These are phyloP conservation scores for Stomorhina lunata DNA, from an alignment of 2,888 invertebrate species.

Conservation along the genomic window DNA sequence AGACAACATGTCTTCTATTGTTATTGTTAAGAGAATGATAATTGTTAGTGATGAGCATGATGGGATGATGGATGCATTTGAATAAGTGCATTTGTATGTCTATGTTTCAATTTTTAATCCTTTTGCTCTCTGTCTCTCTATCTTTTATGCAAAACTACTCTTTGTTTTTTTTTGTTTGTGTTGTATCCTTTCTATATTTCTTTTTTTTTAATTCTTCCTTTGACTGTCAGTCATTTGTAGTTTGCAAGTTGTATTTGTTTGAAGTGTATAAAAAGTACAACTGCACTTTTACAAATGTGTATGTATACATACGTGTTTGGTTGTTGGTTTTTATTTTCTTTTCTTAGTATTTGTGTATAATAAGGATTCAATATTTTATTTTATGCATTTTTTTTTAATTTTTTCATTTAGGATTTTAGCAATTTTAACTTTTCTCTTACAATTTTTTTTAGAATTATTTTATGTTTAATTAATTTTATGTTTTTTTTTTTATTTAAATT, in stretches of 20 bases:
- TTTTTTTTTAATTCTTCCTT: conserved; percentile 21
- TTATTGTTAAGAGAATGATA: no score
- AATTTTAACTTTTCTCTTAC: conserved; percentile 1
- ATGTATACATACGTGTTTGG: conserved; percentile 5
- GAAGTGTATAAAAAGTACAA: conserved; percentile 16
- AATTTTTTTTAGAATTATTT: not conserved
- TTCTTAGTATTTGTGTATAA: not conserved
- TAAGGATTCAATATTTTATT: conserved; percentile 14
- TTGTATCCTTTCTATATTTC: conserved; percentile 27
- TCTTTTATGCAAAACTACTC: not conserved
- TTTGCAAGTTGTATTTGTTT: conserved; percentile 8
- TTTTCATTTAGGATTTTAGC: not conserved
- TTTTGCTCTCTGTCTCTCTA: conserved; percentile 20
- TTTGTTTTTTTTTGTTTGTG: conserved; percentile 50
- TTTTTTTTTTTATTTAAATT: not conserved
- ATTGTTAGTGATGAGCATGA: no score
- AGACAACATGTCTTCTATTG: conserved; percentile 27
- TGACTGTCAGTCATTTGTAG: not conserved
- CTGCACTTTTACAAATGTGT: conserved; percentile 45
- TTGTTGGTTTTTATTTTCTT: conserved; percentile 12
- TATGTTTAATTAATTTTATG: not conserved
- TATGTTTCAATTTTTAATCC: not conserved
- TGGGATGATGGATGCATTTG: not conserved
- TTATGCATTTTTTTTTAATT: conserved; percentile 6
- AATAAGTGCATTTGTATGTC: conserved; percentile 1